Conservation (phyloP, 1,140 invertebrate species). For the Vollenhovia emeryi region DNA sequence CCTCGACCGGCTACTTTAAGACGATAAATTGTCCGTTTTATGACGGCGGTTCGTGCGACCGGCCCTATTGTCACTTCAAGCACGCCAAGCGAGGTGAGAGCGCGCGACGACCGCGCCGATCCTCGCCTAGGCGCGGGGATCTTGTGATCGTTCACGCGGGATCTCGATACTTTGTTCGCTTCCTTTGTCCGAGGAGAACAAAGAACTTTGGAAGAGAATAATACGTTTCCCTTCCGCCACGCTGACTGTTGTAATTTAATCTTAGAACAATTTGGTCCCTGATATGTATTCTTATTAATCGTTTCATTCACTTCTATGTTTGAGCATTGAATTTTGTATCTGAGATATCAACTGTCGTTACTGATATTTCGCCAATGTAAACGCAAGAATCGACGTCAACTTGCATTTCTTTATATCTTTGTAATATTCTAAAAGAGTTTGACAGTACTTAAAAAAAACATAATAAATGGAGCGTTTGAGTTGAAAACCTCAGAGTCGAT, state of each 20-base stretch:
- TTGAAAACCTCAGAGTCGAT: no score
- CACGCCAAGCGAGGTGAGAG: slow-evolving; percentile 90
- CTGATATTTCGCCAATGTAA: no score
- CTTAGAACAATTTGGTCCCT: background rate
- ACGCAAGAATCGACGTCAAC: no score
- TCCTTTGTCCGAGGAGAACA: background rate
- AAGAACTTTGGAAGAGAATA: background rate
- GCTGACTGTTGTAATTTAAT: background rate
- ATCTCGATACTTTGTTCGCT: background rate
- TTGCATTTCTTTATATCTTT: no score
- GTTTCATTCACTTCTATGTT: background rate
- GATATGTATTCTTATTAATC: background rate
- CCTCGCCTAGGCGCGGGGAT: no score
- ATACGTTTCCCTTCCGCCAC: background rate
- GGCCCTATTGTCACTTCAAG: slow-evolving; percentile 95
- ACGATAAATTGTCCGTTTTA: slow-evolving; percentile 93
- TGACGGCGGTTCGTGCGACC: slow-evolving; percentile 91
- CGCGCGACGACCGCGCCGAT: no score
- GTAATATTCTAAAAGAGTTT: no score
- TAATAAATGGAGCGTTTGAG: no score
- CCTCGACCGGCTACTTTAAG: slow-evolving; percentile 94
- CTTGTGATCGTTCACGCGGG: background rate
- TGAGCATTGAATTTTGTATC: background rate
- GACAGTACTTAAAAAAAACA: no score
- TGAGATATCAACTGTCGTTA: no score